Evolutionary conservation across 2,797 vertebrate genomes (phyloP).

Genomic region (Gymnothorax reevesii): DNA sequence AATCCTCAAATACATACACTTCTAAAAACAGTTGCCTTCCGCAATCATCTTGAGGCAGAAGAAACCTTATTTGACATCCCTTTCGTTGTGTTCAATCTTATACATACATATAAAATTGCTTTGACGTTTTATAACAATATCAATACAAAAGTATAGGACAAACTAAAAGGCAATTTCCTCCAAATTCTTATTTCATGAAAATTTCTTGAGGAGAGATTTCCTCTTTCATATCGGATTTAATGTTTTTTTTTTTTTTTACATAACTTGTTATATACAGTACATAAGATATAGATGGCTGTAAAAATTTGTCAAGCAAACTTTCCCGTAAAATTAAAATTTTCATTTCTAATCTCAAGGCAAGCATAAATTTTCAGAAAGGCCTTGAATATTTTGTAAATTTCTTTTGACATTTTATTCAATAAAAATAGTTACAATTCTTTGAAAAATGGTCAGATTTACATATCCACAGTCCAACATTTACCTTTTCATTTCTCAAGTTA

Average conservation of each 20-base stretch:
- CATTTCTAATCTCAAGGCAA: constrained; percentile 79
- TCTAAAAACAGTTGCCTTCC: constrained; percentile 84
- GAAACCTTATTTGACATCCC: constrained; percentile 80
- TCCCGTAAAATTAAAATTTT: constrained; percentile 85
- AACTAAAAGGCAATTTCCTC: constrained; percentile 65
- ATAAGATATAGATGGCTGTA: constrained; percentile 63
- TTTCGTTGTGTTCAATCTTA: constrained; percentile 78
- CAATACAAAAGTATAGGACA: constrained; percentile 60
- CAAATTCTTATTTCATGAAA: constrained; percentile 61
- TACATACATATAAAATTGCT: constrained; percentile 88
- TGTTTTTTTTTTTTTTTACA: constrained; percentile 72
- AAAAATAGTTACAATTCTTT: constrained; percentile 96
- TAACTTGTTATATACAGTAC: constrained; percentile 61
- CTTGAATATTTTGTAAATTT: constrained; percentile 77
- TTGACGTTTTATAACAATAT: constrained; percentile 65
- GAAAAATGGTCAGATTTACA: constrained; percentile 90
- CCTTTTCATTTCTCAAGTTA: constrained; percentile 71
- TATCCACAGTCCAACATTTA: constrained; percentile 85
- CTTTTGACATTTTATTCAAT: constrained; percentile 90
- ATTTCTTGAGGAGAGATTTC: constrained; percentile 72
- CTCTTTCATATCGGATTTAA: constrained; percentile 79
- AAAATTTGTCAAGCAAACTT: constrained; percentile 89
- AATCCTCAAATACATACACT: constrained; percentile 84
- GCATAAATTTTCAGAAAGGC: constrained; percentile 78
- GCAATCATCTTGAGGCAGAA: constrained; percentile 84